Base-by-base conservation (phyloP, 2,888 invertebrate genomes). In the Lapara coniferarum region DNA sequence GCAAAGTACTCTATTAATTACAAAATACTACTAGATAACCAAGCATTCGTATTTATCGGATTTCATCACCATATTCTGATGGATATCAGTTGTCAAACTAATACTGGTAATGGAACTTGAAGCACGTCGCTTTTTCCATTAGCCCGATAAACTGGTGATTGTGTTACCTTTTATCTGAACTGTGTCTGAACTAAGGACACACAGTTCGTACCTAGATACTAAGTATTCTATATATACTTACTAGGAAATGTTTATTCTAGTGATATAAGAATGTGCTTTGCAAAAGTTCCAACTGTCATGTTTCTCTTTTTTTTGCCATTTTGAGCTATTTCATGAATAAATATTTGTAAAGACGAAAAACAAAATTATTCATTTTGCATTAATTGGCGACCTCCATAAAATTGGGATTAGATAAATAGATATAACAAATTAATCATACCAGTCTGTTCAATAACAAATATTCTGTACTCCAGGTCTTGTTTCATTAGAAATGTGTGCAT, bases 401-500 rank as follows among this genome's bases (percentile, higher is more conserved):
- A 7, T 37, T 3, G 5, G 37, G 37, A 37, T 37, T 37, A 8
- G 37, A 37, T 37, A 37, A 37, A 37, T 37, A 37, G 37, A 8
- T 37, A 37, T 13, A 10, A 12, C 12, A 13, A 0, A 4, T 0
- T 12, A 80, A 80, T 77, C 92, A 96, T 95, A 85, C 96, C 88
- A 67, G 72, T 96, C 92, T 98, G 98, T 89, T 99, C 98, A 30
- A 99, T 94, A 37, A 99, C 95, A 90, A 97, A 98, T 83, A 99
- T 86, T 66, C 85, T 79, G 68, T 89, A 90, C 67, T 98, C 97
- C 76, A 99, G 92, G 86, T 97, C 97, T 87, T 99, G 99, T 73
- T 96, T 95, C 86, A 96, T 96, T 71, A 99, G 92, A 83, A 99
- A 96, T n/a, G 97, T 97, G 89, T 99, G 98, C 79, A 99, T 96